phyloP scores from a whole-genome alignment of 2,113 vertebrate genomes.

The Zosterops lateralis region DNA sequence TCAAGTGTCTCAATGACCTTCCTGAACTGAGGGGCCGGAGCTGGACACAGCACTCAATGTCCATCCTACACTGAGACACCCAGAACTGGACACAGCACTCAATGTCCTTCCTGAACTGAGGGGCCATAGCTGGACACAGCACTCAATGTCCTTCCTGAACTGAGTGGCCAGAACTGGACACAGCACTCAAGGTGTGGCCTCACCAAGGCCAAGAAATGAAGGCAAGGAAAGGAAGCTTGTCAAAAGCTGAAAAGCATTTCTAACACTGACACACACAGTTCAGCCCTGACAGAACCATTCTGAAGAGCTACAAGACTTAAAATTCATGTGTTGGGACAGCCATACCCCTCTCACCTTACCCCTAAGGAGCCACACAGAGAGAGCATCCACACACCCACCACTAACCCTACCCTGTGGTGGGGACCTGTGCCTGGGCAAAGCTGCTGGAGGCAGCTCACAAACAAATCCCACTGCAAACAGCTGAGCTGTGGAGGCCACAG shows the following conservation, averaged over 20 bases:
- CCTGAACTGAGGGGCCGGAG: too few species aligned
- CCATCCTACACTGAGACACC: too few species aligned
- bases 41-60: too few species aligned
- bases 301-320: neutral
- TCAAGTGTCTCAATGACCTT: too few species aligned
- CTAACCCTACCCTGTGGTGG: neutral
- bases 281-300: neutral
- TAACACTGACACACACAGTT: neutral
- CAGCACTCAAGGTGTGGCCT: too few species aligned
- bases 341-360: too few species aligned
- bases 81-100: too few species aligned
- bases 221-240: neutral
- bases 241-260: neutral
- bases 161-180: too few species aligned
- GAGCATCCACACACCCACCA: accelerated
- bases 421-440: accelerated
- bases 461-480: slow-evolving; percentile 9
- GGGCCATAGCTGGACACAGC: too few species aligned
- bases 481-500: neutral
- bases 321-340: neutral
- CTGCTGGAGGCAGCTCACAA: neutral
- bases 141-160: too few species aligned
- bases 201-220: neutral
- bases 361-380: neutral
- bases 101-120: too few species aligned